These are phyloP conservation scores for Vanacampus margaritifer DNA, from an alignment of 2,113 vertebrate genomes.

Conservation along the genomic window DNA sequence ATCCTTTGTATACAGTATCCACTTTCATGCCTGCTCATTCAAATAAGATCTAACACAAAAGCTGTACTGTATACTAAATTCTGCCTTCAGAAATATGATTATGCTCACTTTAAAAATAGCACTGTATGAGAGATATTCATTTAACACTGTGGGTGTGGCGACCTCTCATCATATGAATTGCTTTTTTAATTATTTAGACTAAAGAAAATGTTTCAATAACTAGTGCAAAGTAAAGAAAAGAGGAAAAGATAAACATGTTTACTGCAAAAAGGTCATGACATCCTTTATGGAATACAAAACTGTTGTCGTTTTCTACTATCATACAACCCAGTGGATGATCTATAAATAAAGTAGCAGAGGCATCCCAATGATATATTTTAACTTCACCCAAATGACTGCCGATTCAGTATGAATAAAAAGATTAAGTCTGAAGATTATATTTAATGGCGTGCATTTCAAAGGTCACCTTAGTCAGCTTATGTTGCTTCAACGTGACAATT, in stretches of 20 bases:
- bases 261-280: neutral
- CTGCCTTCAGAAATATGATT: neutral
- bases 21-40: neutral
- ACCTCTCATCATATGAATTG: too few species aligned
- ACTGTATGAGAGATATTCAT: neutral
- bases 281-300: neutral
- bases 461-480: slow-evolving; percentile 22
- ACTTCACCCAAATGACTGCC: neutral
- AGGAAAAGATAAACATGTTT: too few species aligned
- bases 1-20: neutral
- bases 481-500: slow-evolving; percentile 37
- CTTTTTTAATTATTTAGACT: too few species aligned
- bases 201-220: too few species aligned
- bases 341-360: neutral
- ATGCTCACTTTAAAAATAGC: neutral
- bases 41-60: neutral
- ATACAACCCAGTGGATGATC: neutral
- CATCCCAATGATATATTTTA: neutral
- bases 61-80: neutral
- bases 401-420: neutral
- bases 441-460: slow-evolving; percentile 1
- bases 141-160: neutral
- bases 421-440: neutral
- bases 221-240: too few species aligned
- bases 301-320: neutral